Evolutionary conservation across 2,797 vertebrate species (phyloP).

Genomic region (Microchirus variegatus): DNA sequence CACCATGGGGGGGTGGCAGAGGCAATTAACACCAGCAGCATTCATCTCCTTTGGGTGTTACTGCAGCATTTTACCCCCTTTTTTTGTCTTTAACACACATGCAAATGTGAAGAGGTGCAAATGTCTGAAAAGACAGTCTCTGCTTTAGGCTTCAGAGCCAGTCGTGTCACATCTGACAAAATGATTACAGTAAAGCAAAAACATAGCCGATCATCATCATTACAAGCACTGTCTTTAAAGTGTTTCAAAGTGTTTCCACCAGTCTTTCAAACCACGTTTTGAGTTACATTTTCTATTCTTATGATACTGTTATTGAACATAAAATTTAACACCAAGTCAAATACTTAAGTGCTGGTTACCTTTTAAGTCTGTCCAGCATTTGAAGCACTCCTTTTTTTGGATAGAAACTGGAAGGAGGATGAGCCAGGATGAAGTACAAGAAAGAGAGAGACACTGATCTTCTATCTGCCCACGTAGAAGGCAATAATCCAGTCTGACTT

Average conservation of each 20-base stretch:
- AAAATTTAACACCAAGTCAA: constrained; percentile 18
- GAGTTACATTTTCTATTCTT: background rate
- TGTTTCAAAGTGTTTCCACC: no score
- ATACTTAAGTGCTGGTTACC: constrained; percentile 48
- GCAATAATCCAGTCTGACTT: constrained; percentile 46
- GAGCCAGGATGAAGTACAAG: constrained; percentile 5
- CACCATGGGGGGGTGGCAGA: constrained; percentile 32
- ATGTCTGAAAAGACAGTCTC: constrained; percentile 7
- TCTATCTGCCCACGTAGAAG: constrained; percentile 23
- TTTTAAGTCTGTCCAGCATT: constrained; percentile 38
- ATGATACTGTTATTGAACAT: background rate
- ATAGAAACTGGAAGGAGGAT: background rate
- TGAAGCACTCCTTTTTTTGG: constrained; percentile 18
- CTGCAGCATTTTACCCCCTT: constrained; percentile 48
- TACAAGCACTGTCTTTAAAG: background rate
- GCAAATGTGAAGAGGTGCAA: constrained; percentile 11
- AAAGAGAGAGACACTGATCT: constrained; percentile 28
- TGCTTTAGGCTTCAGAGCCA: constrained; percentile 2
- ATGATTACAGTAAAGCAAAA: constrained; percentile 7
- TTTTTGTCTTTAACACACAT: constrained; percentile 12
- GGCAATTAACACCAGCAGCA: constrained; percentile 55
- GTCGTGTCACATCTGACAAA: constrained; percentile 3
- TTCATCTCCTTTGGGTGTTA: constrained; percentile 24
- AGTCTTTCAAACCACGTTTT: background rate
- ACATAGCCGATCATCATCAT: background rate